These are phyloP conservation scores for Nematostella vectensis DNA, from an alignment of 92 coral and sea anemone genomes.

Conservation along the genomic window DNA sequence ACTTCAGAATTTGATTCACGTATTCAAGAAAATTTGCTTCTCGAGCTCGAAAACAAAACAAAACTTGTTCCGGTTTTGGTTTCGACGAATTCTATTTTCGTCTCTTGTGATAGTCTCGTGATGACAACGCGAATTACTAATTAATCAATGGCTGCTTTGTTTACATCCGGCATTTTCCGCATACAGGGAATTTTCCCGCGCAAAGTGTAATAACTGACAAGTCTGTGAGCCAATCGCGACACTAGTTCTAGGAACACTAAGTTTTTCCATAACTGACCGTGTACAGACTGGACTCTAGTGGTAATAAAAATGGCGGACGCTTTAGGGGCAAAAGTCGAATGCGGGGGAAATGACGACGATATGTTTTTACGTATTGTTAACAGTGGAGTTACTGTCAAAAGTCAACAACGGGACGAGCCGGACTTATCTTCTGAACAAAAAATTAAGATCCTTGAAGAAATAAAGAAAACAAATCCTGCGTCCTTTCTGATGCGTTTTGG, in stretches of 20 bases:
- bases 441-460: constrained; percentile 47
- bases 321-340: not conserved
- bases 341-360: constrained; percentile 7
- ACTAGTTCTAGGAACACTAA: not conserved
- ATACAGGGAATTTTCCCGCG: constrained; percentile 20
- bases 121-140: constrained; percentile 37
- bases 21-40: too few species aligned
- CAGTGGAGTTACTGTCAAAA: constrained; percentile 56
- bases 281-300: constrained; percentile 22
- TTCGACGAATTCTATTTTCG: too few species aligned
- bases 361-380: constrained; percentile 57
- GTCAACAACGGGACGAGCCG: constrained; percentile 76
- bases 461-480: constrained; percentile 44
- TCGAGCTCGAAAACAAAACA: too few species aligned
- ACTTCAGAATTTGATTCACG: too few species aligned
- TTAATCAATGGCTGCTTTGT: constrained; percentile 46
- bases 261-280: not conserved
- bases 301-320: constrained; percentile 69
- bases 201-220: constrained; percentile 1
- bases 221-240: not conserved
- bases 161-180: constrained; percentile 21
- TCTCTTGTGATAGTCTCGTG: constrained; percentile 77
- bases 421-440: constrained; percentile 69
- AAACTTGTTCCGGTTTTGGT: too few species aligned
- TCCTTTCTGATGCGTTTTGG: constrained; percentile 86